Evolutionary conservation across 2,113 vertebrate genomes (phyloP), one percentile per base, ranked within the genome.

Genomic region (Hippocampus guttulatus): DNA sequence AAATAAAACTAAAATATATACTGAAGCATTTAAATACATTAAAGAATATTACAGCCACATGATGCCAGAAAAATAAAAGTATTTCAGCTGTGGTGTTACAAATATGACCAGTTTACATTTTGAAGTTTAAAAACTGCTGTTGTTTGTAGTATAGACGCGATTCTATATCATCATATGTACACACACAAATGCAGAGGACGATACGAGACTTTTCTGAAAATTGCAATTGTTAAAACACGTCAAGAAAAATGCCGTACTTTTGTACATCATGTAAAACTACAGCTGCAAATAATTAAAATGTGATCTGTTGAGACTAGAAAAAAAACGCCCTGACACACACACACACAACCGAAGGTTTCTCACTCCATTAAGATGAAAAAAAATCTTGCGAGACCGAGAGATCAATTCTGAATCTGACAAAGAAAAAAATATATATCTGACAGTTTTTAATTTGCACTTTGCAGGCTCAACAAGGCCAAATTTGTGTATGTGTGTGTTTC

Each of bases 401-500:
- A 64, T 15, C 3, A 43, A 45, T 20, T 41, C 3, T 64, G 18
- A 21, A 12, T 64, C 23, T 38, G 20, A n/a, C 10, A 64, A 40
- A 11, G 21, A 21, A 9, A 41, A 60, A 18, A 60, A 23, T 15
- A 23, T 8, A 64, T n/a, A 12, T 8, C 14, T 27, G 9, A 4
- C 41, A 8, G 8, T 11, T 38, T 12, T 65, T 43, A 65, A 65
- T 65, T 65, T 25, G 41, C 6, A 65, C 20, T 65, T 27, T 47
- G 64, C 43, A 18, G 6, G 43, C 7, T 23, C 7, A 9, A 15
- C 41, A 25, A 25, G 41, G n/a, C 38, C 38, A 2, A 43, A 64
- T 8, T 68, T 15, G 52, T 68, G 67, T 68, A 23, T 67, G 14
- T 52, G 65, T 54, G 30, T 68, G 40, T 58, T 49, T 72, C 27